Conservation (phyloP, 37 sponge, comb jelly and placozoan genomes). For the Mnemiopsis leidyi region DNA sequence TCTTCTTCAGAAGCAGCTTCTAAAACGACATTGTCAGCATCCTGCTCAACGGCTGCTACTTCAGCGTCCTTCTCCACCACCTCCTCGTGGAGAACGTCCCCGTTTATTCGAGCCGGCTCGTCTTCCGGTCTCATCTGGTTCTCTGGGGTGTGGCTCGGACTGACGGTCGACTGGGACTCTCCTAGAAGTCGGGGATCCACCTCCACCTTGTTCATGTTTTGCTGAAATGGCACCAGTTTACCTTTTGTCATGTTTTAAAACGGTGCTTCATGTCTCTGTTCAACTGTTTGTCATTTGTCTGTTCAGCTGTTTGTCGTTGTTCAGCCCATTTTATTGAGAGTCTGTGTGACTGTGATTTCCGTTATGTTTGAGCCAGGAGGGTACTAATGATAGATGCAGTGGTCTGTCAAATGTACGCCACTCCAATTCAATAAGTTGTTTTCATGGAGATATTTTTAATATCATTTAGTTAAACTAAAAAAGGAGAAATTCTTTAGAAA, state of each 20-base stretch:
- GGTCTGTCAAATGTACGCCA: too few species aligned
- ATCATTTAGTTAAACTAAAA: too few species aligned
- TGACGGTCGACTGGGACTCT: slow-evolving; percentile 25
- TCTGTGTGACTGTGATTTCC: too few species aligned
- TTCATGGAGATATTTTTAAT: too few species aligned
- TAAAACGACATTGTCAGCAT: neutral
- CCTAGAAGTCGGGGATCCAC: slow-evolving; percentile 18
- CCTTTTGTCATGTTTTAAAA: neutral
- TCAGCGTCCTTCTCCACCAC: neutral
- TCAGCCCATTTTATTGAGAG: too few species aligned
- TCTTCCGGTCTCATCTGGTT: neutral
- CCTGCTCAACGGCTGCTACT: neutral
- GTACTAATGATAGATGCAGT: too few species aligned
- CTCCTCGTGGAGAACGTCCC: neutral
- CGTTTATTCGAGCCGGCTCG: neutral
- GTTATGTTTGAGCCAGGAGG: too few species aligned
- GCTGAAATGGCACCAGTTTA: neutral
- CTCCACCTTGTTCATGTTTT: neutral
- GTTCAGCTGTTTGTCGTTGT: too few species aligned
- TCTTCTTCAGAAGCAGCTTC: neutral
- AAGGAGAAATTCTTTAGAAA: too few species aligned
- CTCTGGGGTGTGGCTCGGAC: neutral
- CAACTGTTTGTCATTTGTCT: too few species aligned
- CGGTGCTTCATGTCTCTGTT: too few species aligned
- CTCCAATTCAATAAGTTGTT: too few species aligned